phyloP scores from a whole-genome alignment of 2,797 vertebrate species.

The Atherinosoma microstoma region DNA sequence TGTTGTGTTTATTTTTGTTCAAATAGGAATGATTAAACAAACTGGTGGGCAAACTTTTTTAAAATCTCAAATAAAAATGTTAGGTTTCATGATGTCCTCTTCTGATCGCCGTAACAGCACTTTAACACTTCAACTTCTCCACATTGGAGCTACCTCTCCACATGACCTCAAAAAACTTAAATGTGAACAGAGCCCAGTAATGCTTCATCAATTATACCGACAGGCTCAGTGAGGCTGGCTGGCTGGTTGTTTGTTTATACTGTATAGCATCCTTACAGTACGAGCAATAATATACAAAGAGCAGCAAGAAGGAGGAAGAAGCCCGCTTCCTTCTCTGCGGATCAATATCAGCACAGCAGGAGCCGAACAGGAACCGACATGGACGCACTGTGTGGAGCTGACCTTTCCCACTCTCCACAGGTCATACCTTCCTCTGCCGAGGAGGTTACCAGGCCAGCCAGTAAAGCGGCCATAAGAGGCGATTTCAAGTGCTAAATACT shows the following conservation, averaged over 20 bases:
- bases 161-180: conserved; percentile 16
- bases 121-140: neutral
- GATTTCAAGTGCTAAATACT: conserved; percentile 27
- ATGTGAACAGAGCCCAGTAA: conserved; percentile 25
- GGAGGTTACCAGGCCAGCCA: conserved; percentile 77
- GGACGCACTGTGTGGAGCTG: conserved; percentile 86
- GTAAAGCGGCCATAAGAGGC: conserved; percentile 32
- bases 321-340: conserved; percentile 83
- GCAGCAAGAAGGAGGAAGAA: conserved; percentile 49
- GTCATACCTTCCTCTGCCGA: conserved; percentile 84
- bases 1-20: neutral
- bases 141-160: conserved; percentile 2
- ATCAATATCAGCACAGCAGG: conserved; percentile 92
- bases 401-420: conserved; percentile 89
- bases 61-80: neutral
- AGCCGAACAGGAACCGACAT: conserved; percentile 86
- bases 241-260: conserved; percentile 11
- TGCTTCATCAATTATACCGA: neutral
- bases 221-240: neutral
- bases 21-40: neutral
- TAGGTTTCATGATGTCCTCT: too few relatives aligned
- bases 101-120: neutral
- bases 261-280: conserved; percentile 38
- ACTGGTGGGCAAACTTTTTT: neutral
- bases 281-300: conserved; percentile 46